phyloP scores from a whole-genome alignment of 2,113 vertebrate genomes.

The Puffinus mauretanicus region DNA sequence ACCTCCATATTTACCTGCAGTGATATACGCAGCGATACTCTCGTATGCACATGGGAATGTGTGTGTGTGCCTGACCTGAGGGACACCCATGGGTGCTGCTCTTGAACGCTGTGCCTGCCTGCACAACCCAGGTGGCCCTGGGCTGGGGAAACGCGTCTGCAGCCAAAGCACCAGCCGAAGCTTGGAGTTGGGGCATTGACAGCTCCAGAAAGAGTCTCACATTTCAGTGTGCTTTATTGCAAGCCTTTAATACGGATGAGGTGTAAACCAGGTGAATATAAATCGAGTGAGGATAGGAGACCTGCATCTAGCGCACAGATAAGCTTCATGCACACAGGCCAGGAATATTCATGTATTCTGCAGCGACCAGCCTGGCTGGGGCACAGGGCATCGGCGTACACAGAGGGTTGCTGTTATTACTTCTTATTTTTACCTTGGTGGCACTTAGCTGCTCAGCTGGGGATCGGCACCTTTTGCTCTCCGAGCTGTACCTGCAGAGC shows the following conservation, averaged over 20 bases:
- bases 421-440: not conserved
- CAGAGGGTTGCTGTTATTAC: not conserved
- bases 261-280: not conserved
- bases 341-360: not conserved
- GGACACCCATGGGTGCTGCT: not conserved
- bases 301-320: not conserved
- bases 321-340: not conserved
- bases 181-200: not conserved
- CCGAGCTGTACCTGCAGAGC: not conserved
- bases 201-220: not conserved
- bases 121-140: fast-evolving
- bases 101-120: fast-evolving
- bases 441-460: not conserved
- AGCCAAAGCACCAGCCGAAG: not conserved
- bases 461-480: not conserved
- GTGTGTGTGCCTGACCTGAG: not conserved
- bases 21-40: fast-evolving
- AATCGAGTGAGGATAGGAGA: not conserved
- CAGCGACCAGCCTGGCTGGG: fast-evolving
- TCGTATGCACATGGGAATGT: fast-evolving
- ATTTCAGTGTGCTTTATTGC: not conserved
- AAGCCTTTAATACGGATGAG: not conserved
- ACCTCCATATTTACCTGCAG: not conserved
- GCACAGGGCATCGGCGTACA: not conserved
- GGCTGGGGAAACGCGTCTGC: not conserved